phyloP scores from a whole-genome alignment of 2,797 vertebrate genomes.

The Neosalanx taihuensis region DNA sequence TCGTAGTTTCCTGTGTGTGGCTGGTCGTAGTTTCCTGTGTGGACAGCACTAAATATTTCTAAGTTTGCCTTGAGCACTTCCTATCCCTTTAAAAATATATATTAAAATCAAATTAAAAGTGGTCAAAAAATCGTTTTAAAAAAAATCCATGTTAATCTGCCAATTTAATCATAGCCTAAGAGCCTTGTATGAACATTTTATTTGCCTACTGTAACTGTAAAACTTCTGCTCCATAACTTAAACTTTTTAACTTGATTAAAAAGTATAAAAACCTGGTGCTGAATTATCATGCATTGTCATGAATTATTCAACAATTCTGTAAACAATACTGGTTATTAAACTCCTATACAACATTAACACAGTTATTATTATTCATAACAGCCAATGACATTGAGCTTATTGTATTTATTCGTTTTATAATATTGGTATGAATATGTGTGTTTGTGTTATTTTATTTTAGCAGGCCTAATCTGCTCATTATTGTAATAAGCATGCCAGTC shows the following conservation, averaged over 20 bases:
- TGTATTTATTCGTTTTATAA: constrained; percentile 21
- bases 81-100: constrained; percentile 10
- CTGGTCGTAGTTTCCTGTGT: too few relatives aligned
- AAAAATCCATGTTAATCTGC: constrained; percentile 50
- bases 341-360: too few relatives aligned
- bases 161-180: constrained; percentile 55
- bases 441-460: constrained; percentile 33
- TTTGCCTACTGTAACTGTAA: constrained; percentile 64
- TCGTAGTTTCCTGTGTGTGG: too few relatives aligned
- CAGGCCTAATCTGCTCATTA: constrained; percentile 48
- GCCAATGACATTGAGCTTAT: constrained; percentile 26
- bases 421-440: constrained; percentile 36
- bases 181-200: constrained; percentile 62
- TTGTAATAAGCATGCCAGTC: constrained; percentile 45
- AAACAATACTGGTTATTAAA: constrained; percentile 16
- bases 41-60: too few relatives aligned
- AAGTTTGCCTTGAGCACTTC: background rate
- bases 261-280: constrained; percentile 44
- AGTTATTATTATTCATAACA: too few relatives aligned
- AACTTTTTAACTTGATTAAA: too few relatives aligned
- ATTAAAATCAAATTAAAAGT: constrained; percentile 50
- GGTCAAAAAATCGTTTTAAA: constrained; percentile 27
- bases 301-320: constrained; percentile 46
- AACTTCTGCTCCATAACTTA: constrained; percentile 50
- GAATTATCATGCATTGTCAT: constrained; percentile 47